Conservation (phyloP, 2,888 invertebrate genomes). For the Tiliacea aurago region DNA sequence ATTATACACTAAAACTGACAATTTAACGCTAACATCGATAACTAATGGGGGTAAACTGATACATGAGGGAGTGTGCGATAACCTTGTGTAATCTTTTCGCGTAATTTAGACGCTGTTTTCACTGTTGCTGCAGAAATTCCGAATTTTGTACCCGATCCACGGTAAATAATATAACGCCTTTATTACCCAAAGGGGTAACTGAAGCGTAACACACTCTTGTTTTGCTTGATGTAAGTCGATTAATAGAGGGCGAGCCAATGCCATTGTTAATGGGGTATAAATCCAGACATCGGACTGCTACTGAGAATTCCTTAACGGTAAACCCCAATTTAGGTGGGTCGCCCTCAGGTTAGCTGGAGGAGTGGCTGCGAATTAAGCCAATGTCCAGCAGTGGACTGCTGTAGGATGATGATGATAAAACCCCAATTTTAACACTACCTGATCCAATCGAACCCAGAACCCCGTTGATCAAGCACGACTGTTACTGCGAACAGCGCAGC, state of each 20-base stretch:
- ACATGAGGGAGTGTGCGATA: conserved; percentile 7
- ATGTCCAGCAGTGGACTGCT: too few relatives aligned
- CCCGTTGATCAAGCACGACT: too few relatives aligned
- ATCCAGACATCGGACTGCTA: background rate
- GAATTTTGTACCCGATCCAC: background rate
- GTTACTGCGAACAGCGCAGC: too few relatives aligned
- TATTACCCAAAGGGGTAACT: background rate
- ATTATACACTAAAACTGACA: conserved; percentile 44
- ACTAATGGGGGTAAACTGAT: conserved; percentile 48
- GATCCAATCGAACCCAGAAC: too few relatives aligned
- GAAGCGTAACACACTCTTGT: background rate
- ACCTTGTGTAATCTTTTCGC: background rate
- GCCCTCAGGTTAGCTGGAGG: too few relatives aligned
- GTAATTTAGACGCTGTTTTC: background rate
- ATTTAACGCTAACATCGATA: conserved; percentile 35
- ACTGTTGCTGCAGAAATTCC: background rate
- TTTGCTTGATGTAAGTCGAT: too few relatives aligned
- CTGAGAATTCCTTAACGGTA: background rate
- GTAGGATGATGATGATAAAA: too few relatives aligned
- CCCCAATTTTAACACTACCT: too few relatives aligned
- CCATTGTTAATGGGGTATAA: background rate
- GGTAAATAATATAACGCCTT: background rate
- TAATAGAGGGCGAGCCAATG: background rate
- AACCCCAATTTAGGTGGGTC: too few relatives aligned
- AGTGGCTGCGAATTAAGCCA: too few relatives aligned